Base-by-base conservation (phyloP, 2,888 invertebrate species). In the Drosophila dives region DNA sequence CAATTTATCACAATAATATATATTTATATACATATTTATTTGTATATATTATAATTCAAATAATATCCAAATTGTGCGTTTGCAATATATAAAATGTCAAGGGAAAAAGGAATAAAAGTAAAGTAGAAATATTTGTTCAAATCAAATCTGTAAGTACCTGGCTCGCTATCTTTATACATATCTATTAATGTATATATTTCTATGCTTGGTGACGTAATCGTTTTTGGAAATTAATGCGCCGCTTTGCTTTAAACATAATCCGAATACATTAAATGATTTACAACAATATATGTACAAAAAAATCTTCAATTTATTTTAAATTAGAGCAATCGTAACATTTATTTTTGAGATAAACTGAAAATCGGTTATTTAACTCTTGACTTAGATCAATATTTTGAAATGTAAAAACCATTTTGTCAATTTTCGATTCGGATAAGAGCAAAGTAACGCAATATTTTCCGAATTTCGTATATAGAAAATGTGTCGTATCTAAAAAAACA, bases 41-140 rank as follows among this genome's bases (percentile, higher is more conserved):
- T 29, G 64, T 58, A 45, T 51, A 15, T 53, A 12, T 15, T 45
- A 45, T 20, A 45, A 45, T 51, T 20, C 10, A 71, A 69, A 77
- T 66, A 5, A 73, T 45, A 68, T 67, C 77, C 62, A 64, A 73
- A 72, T 75, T 61, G 69, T 66, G 59, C 69, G 71, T 62, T 59
- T 74, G 72, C 72, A 75, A 72, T 74, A 72, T 74, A 58, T 51
- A 40, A 59, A 65, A 50, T 48, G 23, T 36, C 26, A 42, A 36
- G 64, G 63, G 63, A 23, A 65, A 74, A 77, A 64, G 78, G 72
- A 80, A 75, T 48, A 73, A 64, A 75, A 74, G 62, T 17, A 78
- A 81, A 81, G 49, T 58, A 64, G 55, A 78, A 66, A 67, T 53
- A 81, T 60, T 60, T 68, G 58, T 73, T 61, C 59, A 81, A 79